Conservation (phyloP, 2,797 vertebrate species). For the Gila robusta region DNA sequence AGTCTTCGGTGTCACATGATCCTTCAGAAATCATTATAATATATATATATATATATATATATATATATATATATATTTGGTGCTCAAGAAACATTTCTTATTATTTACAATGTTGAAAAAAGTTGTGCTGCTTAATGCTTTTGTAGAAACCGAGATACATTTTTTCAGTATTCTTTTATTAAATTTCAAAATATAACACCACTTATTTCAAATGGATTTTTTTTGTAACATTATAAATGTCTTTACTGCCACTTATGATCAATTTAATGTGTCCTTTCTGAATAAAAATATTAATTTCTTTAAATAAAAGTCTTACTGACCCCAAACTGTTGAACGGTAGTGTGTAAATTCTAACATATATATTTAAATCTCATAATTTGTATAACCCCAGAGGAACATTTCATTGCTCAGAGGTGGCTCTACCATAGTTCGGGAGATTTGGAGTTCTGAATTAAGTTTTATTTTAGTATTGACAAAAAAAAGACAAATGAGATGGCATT, state of each 20-base stretch:
- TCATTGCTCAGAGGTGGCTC: not conserved
- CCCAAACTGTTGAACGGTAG: not conserved
- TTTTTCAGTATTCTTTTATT: not conserved
- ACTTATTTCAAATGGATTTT: not conserved
- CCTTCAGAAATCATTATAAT: not conserved
- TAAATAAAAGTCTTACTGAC: not conserved
- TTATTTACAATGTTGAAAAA: not conserved
- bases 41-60: not conserved
- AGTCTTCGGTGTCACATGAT: not conserved
- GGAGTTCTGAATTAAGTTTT: not conserved
- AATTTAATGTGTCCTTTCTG: not conserved
- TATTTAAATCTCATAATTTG: not conserved
- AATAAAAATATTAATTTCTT: too few species aligned
- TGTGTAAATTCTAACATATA: not conserved
- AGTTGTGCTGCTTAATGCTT: not conserved
- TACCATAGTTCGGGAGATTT: not conserved
- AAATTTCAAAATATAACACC: not conserved
- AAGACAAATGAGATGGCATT: not conserved
- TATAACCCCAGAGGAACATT: not conserved
- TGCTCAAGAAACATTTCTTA: not conserved
- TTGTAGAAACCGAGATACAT: not conserved
- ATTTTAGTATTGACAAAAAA: not conserved
- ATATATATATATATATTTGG: not conserved
- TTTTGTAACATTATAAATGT: not conserved
- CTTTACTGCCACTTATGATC: not conserved